A percentile compares a stretch with the other conserved stretches of the same genome.
These are phyloP conservation scores for Tuberolachnus salignus DNA, from an alignment of 2,888 invertebrate genomes.

Conservation along the genomic window DNA sequence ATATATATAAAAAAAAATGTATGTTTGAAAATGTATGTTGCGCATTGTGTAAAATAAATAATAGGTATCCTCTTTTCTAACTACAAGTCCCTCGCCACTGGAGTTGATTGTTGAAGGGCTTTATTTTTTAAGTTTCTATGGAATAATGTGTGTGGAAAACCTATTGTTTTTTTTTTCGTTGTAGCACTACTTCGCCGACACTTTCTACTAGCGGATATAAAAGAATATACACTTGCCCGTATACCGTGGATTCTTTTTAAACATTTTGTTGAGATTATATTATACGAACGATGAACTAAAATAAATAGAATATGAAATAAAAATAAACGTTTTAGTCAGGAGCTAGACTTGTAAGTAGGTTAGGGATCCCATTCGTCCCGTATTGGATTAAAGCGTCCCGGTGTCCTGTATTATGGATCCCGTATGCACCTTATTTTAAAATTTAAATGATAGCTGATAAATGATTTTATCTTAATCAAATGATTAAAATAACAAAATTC, in stretches of 20 bases:
- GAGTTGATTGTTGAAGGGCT: neutral
- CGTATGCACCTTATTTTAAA: no score
- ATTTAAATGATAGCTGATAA: no score
- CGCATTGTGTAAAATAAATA: neutral
- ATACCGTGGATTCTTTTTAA: neutral
- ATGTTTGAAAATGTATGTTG: neutral
- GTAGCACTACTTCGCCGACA: conserved; percentile 8
- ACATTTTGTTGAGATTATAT: neutral
- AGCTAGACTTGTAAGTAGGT: neutral
- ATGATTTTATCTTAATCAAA: no score
- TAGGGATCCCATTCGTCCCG: no score
- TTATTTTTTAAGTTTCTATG: neutral
- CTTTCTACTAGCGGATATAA: neutral
- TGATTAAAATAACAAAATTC: no score
- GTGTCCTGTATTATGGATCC: no score
- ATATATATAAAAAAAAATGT: no score
- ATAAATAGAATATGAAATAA: neutral
- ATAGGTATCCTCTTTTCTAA: neutral
- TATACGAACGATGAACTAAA: neutral
- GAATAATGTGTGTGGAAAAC: neutral
- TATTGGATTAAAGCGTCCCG: no score
- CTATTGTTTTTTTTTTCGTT: conserved; percentile 20
- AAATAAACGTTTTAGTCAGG: conserved; percentile 57
- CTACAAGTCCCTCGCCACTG: neutral
- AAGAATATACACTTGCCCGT: neutral